Conservation (phyloP, 2,113 vertebrate genomes). For the Alaudala cheleensis region DNA sequence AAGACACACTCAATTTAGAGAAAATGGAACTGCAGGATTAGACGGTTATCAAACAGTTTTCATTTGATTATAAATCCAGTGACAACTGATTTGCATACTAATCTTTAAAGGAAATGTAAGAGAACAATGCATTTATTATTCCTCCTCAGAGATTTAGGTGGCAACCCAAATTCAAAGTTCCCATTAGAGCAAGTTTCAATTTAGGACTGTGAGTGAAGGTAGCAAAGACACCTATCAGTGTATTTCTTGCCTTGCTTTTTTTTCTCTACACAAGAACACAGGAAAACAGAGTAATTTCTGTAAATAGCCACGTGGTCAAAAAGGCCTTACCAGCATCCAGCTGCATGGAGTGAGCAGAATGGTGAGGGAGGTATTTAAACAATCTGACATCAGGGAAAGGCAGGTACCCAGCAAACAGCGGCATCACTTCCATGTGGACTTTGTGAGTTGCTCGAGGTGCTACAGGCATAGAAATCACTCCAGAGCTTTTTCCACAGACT, state of each 20-base stretch:
- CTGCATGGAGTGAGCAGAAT: slow-evolving; percentile 83
- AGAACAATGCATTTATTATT: not conserved
- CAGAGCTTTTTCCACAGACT: slow-evolving; percentile 95
- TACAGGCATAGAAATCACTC: slow-evolving; percentile 90
- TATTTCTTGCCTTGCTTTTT: not conserved
- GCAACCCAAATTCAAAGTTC: not conserved
- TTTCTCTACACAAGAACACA: not conserved
- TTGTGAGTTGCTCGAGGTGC: slow-evolving; percentile 84
- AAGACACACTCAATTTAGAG: not conserved
- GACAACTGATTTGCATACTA: not conserved
- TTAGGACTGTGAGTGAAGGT: not conserved
- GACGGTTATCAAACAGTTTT: not conserved
- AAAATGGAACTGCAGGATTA: not conserved
- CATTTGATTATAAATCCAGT: not conserved
- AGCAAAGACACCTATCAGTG: not conserved
- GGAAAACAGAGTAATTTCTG: not conserved
- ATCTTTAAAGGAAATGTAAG: not conserved
- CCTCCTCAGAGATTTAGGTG: not conserved
- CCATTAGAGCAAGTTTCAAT: not conserved
- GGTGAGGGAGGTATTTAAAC: slow-evolving; percentile 93
- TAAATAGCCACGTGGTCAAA: not conserved
- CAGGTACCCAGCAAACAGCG: slow-evolving; percentile 90
- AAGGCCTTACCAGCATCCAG: slow-evolving; percentile 86
- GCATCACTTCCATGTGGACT: slow-evolving; percentile 97
- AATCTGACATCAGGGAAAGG: slow-evolving; percentile 92